A percentile compares a stretch with the other conserved stretches of the same genome.
These are phyloP conservation scores for Taenioides sp. DNA, from an alignment of 2,797 vertebrate species.

Conservation along the genomic window DNA sequence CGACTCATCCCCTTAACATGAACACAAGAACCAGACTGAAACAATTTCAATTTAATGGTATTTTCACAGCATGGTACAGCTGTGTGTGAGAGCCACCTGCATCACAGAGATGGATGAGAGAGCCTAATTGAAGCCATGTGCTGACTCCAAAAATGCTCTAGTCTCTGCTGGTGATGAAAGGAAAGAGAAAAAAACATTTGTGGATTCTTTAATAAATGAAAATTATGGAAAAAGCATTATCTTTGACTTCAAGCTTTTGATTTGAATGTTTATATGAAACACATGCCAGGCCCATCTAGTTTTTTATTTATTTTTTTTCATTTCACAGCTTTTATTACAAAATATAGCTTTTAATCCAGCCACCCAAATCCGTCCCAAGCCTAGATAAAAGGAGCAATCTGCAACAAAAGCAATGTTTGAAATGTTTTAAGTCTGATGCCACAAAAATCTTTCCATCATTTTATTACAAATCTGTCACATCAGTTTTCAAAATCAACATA, in stretches of 20 bases:
- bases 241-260: constrained; percentile 34
- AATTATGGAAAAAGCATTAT: constrained; percentile 32
- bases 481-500: background rate
- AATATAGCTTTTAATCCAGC: background rate
- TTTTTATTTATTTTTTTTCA: background rate
- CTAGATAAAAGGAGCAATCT: background rate
- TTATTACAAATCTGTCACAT: background rate
- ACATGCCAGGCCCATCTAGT: constrained; percentile 12
- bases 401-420: background rate
- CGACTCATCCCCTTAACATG: constrained; percentile 27
- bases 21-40: constrained; percentile 52
- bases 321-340: background rate
- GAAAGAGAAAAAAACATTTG: constrained; percentile 16
- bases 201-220: constrained; percentile 52
- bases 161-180: constrained; percentile 55
- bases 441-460: background rate
- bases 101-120: constrained; percentile 65
- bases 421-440: background rate
- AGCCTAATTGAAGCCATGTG: constrained; percentile 65
- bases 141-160: constrained; percentile 52
- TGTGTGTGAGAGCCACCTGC: constrained; percentile 61
- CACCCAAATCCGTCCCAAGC: background rate
- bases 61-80: constrained; percentile 65
- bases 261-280: constrained; percentile 44
- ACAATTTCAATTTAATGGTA: constrained; percentile 68